Evolutionary conservation across 2,888 invertebrate species (phyloP), one percentile per base, ranked within the genome.

Genomic region (Phyllotreta cruciferae): DNA sequence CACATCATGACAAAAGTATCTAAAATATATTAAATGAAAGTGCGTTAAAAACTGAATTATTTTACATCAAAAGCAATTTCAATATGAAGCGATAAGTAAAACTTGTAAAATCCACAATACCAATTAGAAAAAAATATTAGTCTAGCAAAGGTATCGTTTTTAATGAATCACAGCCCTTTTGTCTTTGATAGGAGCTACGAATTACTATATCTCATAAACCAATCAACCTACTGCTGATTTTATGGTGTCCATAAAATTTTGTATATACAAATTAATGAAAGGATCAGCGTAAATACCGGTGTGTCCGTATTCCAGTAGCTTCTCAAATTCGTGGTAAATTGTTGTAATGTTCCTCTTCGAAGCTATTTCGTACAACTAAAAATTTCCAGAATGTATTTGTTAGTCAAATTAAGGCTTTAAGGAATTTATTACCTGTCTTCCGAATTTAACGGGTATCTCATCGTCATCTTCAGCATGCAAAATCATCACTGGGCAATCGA

Each of bases 401-500:
- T 14, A 55, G 7, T 11, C 36, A 34, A 6, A 4, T 11, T 13
- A 10, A 24, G 24, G 4, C 24, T 3, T 24, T 24, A 24, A 24
- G 2, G 24, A 24, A 24, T 24, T 24, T 24, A 24, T n/a, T n/a
- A 94, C 91, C 85, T 89, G 90, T 69, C 88, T 81, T 0, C 94
- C 96, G 54, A 96, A 85, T 24, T 85, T 80, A 73, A 88, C 90
- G 10, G 97, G 96, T 64, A 98, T 90, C 41, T 96, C 87, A 50
- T 84, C 83, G 80, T 98, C 98, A 80, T 97, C 96, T 80, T 91
- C 89, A 0, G 97, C 95, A 82, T 97, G 97, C 35, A 98, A 82
- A 70, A 98, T 93, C 74, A 96, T 84, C 36, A 96, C 84, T 0
- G 96, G 94, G 71, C 91, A 86, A 8, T 85, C 79, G 38, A 87